A percentile compares a stretch with the other conserved stretches of the same genome.
phyloP scores from a whole-genome alignment of 2,797 vertebrate species.

The Mormyrops boulengeri region DNA sequence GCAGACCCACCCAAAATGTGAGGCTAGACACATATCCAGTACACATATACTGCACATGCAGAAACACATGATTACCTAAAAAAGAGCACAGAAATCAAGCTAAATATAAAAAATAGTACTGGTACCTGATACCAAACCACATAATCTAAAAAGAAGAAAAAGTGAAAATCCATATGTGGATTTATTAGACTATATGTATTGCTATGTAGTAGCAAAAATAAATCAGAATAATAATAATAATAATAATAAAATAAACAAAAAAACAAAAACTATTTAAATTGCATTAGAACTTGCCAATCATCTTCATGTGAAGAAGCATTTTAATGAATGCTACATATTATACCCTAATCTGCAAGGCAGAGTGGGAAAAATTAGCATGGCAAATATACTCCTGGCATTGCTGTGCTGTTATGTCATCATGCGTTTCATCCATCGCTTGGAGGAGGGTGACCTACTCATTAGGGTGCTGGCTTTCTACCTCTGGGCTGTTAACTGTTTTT shows the following conservation, averaged over 20 bases:
- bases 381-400: background rate
- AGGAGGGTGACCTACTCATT: background rate
- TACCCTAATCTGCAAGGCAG: background rate
- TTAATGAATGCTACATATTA: background rate
- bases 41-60: background rate
- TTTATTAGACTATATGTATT: background rate
- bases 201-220: background rate
- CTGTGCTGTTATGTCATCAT: background rate
- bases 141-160: background rate
- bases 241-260: background rate
- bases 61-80: background rate
- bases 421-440: background rate
- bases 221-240: background rate
- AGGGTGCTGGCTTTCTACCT: conserved; percentile 2
- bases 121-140: background rate
- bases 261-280: background rate
- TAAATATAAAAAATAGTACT: background rate
- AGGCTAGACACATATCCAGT: background rate
- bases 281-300: background rate
- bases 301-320: background rate
- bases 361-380: background rate
- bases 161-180: background rate
- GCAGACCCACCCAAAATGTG: background rate
- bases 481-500: background rate
- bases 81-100: background rate